These are phyloP conservation scores for Cataglyphis livida DNA, from an alignment of 2,888 invertebrate genomes.

Conservation along the genomic window DNA sequence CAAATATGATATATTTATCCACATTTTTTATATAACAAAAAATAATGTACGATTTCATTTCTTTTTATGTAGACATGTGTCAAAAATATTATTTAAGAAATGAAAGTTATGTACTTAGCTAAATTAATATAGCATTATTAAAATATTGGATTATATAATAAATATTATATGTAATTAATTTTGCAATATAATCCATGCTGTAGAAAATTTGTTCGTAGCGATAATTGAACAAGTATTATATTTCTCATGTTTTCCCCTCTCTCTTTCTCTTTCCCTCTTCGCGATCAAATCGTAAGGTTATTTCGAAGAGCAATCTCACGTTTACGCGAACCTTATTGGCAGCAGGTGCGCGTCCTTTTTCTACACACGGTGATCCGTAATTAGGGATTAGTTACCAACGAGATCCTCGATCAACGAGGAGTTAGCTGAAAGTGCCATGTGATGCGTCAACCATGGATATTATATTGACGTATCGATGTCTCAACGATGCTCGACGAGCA, in stretches of 20 bases:
- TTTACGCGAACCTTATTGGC: slow-evolving; percentile 39
- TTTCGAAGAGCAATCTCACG: slow-evolving; percentile 12
- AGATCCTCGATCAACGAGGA: slow-evolving; percentile 81
- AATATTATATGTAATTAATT: background rate
- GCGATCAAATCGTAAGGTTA: slow-evolving; percentile 58
- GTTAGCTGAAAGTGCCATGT: slow-evolving; percentile 59
- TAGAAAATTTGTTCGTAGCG: slow-evolving; percentile 60
- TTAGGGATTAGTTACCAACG: slow-evolving; percentile 81
- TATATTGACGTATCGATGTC: slow-evolving; percentile 80
- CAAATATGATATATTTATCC: background rate
- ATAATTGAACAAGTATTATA: slow-evolving; percentile 75
- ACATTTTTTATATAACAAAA: background rate
- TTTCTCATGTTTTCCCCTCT: slow-evolving; percentile 28
- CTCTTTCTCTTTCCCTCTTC: background rate
- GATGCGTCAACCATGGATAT: slow-evolving; percentile 74
- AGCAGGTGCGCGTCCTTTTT: slow-evolving; percentile 77
- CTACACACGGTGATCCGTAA: slow-evolving; percentile 67
- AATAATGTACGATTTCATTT: background rate
- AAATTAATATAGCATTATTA: background rate
- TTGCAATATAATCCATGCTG: background rate
- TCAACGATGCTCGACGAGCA: slow-evolving; percentile 73
- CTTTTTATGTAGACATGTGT: background rate
- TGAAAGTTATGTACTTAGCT: background rate
- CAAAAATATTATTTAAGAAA: background rate
- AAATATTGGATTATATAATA: background rate